Percentiles rank a stretch among this genome's conserved stretches.
phyloP scores from a whole-genome alignment of 2,888 invertebrate genomes.

The Heliconius ethilla region DNA sequence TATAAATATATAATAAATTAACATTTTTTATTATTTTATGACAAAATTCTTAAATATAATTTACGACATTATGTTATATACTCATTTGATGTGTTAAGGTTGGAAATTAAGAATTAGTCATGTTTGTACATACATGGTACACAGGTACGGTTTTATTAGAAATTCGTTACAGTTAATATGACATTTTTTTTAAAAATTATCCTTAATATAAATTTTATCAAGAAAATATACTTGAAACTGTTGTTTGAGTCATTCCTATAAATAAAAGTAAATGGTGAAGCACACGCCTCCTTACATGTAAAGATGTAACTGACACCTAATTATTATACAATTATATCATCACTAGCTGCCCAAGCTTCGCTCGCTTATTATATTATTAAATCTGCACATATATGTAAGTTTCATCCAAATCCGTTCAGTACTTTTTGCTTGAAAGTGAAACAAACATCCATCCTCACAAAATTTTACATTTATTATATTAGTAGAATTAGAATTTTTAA shows the following conservation, averaged over 20 bases:
- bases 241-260: background rate
- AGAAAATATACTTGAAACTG: background rate
- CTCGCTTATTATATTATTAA: no score
- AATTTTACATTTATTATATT: no score
- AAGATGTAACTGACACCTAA: background rate
- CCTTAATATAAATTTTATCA: background rate
- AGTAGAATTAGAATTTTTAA: no score
- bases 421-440: no score
- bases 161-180: background rate
- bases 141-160: background rate
- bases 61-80: no score
- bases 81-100: background rate
- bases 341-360: no score
- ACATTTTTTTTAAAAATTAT: background rate
- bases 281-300: background rate
- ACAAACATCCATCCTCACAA: no score
- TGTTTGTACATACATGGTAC: background rate
- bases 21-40: no score
- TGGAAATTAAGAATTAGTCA: background rate
- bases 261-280: background rate
- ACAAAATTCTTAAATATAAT: background rate
- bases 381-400: no score
- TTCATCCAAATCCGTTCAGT: no score
- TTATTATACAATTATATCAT: background rate
- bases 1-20: no score